Evolutionary conservation across 2,113 vertebrate genomes (phyloP).

Genomic region (Cacatua alba): DNA sequence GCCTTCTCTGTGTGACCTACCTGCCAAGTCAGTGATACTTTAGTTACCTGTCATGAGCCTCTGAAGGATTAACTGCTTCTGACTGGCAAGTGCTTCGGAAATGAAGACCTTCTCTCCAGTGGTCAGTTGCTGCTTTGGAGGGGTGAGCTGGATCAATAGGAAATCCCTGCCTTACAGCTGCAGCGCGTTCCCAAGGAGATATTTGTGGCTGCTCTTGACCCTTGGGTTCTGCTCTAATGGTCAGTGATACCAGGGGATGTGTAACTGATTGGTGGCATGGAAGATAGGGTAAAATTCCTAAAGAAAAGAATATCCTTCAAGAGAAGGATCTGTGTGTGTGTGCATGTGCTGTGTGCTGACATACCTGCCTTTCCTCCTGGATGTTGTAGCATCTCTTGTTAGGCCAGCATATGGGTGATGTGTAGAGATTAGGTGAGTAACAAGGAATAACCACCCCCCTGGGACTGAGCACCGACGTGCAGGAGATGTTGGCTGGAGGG

Average conservation of each 20-base stretch:
- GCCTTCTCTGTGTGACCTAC: not conserved
- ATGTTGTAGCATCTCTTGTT: not conserved
- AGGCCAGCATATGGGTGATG: fast-evolving
- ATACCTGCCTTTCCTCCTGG: not conserved
- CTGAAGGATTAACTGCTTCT: not conserved
- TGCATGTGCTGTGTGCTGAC: fast-evolving
- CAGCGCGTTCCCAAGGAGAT: not conserved
- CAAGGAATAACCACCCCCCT: not conserved
- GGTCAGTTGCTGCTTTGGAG: not conserved
- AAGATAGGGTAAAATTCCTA: fast-evolving
- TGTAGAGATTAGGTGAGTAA: not conserved
- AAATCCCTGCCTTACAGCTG: not conserved
- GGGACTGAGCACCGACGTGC: not conserved
- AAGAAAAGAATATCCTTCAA: not conserved
- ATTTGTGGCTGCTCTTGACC: not conserved
- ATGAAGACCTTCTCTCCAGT: not conserved
- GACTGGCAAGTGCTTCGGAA: not conserved
- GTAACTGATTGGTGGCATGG: not conserved
- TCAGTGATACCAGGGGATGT: fast-evolving
- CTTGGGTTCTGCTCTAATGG: not conserved
- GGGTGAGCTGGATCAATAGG: not conserved
- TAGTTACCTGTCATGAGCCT: not conserved
- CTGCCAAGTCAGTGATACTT: not conserved
- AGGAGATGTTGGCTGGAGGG: not conserved
- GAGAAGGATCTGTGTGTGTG: not conserved